Base-by-base conservation (phyloP, 2,888 invertebrate genomes). In the Periphyllus acericola region DNA sequence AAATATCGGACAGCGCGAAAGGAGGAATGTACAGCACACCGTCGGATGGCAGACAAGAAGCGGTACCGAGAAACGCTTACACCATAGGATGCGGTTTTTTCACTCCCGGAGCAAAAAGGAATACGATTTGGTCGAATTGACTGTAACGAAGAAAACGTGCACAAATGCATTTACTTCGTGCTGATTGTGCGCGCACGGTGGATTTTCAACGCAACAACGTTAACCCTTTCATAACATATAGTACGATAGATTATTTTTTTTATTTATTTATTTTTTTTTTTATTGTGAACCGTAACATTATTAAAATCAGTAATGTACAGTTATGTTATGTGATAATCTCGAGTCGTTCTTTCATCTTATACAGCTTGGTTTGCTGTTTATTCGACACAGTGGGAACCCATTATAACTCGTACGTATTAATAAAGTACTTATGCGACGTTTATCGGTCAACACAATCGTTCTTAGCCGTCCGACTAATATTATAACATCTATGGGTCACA, bases 191-290 rank as follows among this genome's bases (percentile, higher is more conserved):
- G 40, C 34, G 46, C n/a, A n/a, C 21, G 21, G 25, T 25, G 60
- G 52, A 46, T n/a, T n/a, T n/a, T 72, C 32, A 6, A 79, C 21
- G 4, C 60, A 25, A 86, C 79, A 86, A 86, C 80, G 72, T 19
- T 32, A 36, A 72, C 29, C 55, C 80, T 86, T 86, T 86, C 86
- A 86, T 86, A 46, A 8, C 1, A 46, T 46, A 46, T 46, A 36
- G 72, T 40, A 55, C 79, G 9, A 46, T 1, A 46, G 9, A 46
- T 1, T 46, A 9, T 46, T 46, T 46, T 46, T 9, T 46, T 46
- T 14, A 14, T 46, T 14, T 46, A 36, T 46, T 46, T 46, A 14
- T 46, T 46, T 46, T 46, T 86, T 80, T 80, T 86, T 72, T 46
- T 46, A 46, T 14, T 46, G 14, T 6, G 4, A 36, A 46, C 46